Percentiles rank a stretch among this genome's conserved stretches.
These are phyloP conservation scores for Stegodyphus dumicola DNA, from an alignment of 1,140 invertebrate genomes.

Conservation along the genomic window DNA sequence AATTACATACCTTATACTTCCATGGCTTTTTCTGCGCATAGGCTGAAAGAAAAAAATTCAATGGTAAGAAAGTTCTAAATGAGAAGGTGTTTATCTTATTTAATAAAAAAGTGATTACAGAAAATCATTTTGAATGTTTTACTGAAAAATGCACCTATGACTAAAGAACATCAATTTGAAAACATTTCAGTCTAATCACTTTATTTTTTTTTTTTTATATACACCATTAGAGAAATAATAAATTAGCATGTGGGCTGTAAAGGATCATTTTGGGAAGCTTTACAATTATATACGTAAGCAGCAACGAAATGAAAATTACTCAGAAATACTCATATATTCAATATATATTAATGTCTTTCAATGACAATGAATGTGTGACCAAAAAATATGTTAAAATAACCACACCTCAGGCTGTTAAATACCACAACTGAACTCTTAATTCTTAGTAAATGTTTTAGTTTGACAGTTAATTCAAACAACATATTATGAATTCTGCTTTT, in stretches of 20 bases:
- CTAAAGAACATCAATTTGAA: not conserved
- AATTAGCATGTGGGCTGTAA: no score
- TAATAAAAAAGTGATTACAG: not conserved
- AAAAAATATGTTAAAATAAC: not conserved
- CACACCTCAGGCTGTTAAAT: not conserved
- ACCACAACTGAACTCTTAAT: not conserved
- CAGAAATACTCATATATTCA: no score
- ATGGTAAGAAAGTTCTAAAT: not conserved
- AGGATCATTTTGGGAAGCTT: no score
- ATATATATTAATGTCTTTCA: no score
- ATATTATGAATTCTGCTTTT: not conserved
- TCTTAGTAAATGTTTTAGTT: not conserved
- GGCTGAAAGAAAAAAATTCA: conserved; percentile 29
- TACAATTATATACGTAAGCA: no score
- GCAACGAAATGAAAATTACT: no score
- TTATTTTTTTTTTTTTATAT: not conserved
- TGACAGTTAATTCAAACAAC: not conserved
- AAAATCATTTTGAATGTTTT: not conserved
- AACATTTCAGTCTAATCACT: not conserved
- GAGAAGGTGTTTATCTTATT: not conserved
- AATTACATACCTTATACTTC: conserved; percentile 43
- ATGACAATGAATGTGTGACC: no score
- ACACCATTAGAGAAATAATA: no score
- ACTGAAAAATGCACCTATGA: not conserved
- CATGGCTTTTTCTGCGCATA: conserved; percentile 53